Conservation (phyloP, 1,140 invertebrate species). For the Megalonaias nervosa region DNA sequence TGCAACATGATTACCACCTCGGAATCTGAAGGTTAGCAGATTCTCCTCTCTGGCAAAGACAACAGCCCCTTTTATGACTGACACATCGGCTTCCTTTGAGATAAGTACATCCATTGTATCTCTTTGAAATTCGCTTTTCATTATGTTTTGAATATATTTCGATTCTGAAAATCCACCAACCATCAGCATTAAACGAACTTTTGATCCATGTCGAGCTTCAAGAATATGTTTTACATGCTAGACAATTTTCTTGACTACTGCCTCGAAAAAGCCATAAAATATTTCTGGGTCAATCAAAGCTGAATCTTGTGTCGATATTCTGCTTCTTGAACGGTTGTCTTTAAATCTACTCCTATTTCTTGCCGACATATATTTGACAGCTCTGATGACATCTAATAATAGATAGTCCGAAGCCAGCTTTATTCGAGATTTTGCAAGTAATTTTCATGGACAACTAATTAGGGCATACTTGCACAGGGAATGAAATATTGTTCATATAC, state of each 20-base stretch:
- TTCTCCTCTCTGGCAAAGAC: constrained; percentile 26
- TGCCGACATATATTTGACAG: constrained; percentile 11
- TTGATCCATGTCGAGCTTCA: constrained; percentile 7
- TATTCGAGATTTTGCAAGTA: no score
- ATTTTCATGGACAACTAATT: no score
- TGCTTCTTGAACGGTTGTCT: constrained; percentile 2
- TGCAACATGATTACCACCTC: no score
- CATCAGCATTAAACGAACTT: constrained; percentile 29
- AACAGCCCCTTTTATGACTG: constrained; percentile 41
- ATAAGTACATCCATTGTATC: constrained; percentile 23
- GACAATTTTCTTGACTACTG: constrained; percentile 32
- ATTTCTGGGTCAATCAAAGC: constrained; percentile 12
- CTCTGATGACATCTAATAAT: constrained; percentile 1
- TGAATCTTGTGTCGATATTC: constrained; percentile 19
- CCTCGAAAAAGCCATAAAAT: constrained; percentile 23
- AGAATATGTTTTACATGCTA: constrained; percentile 35
- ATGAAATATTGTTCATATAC: no score
- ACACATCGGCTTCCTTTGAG: constrained; percentile 34
- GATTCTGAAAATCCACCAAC: constrained; percentile 46
- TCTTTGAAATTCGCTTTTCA: constrained; percentile 25
- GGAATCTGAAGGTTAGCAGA: no score
- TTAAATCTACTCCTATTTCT: constrained; percentile 11
- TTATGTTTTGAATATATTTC: constrained; percentile 29
- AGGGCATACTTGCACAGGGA: no score
- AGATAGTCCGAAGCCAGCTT: no score